Base-by-base conservation (phyloP, 2,797 vertebrate species). In the Limosa lapponica region DNA sequence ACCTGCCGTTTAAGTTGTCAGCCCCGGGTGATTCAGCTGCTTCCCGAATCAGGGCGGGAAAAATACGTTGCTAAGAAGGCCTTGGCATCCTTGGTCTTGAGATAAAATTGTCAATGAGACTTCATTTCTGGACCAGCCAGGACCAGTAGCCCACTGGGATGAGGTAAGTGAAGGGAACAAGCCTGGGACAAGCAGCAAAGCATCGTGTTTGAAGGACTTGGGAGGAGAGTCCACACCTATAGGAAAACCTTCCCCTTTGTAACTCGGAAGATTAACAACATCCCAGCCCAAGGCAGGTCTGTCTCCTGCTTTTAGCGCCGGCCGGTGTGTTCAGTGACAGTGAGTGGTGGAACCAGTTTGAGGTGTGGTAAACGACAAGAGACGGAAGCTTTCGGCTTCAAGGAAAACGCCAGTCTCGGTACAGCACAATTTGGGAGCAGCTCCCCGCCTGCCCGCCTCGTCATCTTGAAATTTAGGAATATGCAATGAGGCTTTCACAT, bases 321-420 rank as follows among this genome's bases (percentile, higher is more conserved):
- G 36, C 55, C 5, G 9, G 28, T 2, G n/a, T 19, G 28, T 44
- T 36, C 28, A 55, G 61, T 78, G 93, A 54, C 49, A 52, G 55
- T 7, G 10, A 57, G 61, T 34, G 27, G 92, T 62, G 62, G 80
- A 94, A 96, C 95, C 92, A 82, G 90, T 90, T 89, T 64, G 51
- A 94, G 80, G 30, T 86, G 87, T 70, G 74, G 82, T 78, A 8
- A 87, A 16, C 66, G 62, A 43, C 39, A 79, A 4, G 0, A 83
- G 70, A 37, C 30, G 20, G 71, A 82, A 89, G 92, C 77, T 58
- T 86, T 46, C 2, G 3, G 46, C 90, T 90, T 92, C 77, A 58
- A 92, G 90, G 80, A 59, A 72, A 73, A 32, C 7, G 0, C 4
- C 57, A 41, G 14, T 44, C 66, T 66, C 20, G 19, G n/a, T 16